Evolutionary conservation across 2,113 vertebrate genomes (phyloP), one percentile per base, ranked within the genome.

Genomic region (Orthonyx spaldingii): DNA sequence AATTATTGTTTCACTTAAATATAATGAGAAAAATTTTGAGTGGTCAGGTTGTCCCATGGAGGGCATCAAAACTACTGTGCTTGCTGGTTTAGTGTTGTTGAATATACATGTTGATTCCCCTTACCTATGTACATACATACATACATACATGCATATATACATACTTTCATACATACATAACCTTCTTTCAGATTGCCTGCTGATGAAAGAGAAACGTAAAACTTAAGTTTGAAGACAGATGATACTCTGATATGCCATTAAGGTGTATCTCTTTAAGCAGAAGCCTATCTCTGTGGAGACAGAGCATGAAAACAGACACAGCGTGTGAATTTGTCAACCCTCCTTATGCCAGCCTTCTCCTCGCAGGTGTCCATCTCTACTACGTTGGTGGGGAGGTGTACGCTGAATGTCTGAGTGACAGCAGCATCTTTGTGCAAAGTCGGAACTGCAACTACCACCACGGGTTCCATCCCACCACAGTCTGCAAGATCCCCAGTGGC

Each of bases 401-500:
- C 2, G 99, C 99, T 3, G 99, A 99, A 42, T 99, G 99, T 89
- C 98, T 99, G 68, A 99, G 99, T 2, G 99, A 99, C 96, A 99
- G 99, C 95, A 99, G 99, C 96, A 99, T 99, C 97, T 99, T 99
- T 82, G 99, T 99, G 96, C 99, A 99, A 92, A 99, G 99, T 89
- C 98, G 99, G 74, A 99, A 99, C 98, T 99, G 99, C 98, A 99
- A 99, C 98, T 99, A 99, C 96, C 99, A 99, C 76, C 99, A 99
- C 3, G 99, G 99, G 10, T 99, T 99, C 96, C 99, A 99, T 71
- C 99, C 99, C 93, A 99, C 99, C 13, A 99, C 99, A 0, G 99
- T 99, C 56, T 99, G 99, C 96, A 99, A 99, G 98, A 99, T 99
- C 94, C 99, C 99, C 72, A 99, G 99, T 50, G 99, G 99, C 90